A percentile compares a stretch with the other conserved stretches of the same genome.
Conservation (phyloP, 2,888 invertebrate genomes). For the Parelbella ahira region DNA sequence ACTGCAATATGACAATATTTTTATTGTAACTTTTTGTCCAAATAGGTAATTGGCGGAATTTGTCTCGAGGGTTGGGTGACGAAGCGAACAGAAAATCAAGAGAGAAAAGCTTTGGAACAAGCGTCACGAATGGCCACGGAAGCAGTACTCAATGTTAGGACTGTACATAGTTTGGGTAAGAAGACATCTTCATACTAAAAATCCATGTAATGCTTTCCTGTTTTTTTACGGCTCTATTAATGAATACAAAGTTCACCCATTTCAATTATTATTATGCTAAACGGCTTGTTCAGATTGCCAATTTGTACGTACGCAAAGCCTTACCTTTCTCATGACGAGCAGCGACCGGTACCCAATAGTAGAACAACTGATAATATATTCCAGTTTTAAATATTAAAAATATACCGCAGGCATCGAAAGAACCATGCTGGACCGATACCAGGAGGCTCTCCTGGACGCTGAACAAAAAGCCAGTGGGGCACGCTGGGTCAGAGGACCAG, state of each 20-base stretch:
- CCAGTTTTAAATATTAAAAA: no score
- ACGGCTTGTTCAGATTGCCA: no score
- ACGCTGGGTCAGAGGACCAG: conserved; percentile 81
- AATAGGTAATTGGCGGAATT: conserved; percentile 80
- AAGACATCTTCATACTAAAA: no score
- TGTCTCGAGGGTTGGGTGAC: conserved; percentile 80
- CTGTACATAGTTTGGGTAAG: conserved; percentile 81
- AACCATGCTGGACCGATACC: conserved; percentile 74
- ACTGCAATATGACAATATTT: no score
- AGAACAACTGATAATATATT: no score
- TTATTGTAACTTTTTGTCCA: conserved; percentile 29
- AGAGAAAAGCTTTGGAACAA: conserved; percentile 79
- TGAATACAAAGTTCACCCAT: no score
- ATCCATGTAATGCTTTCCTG: no score
- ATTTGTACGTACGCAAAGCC: no score
- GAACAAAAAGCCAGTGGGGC: conserved; percentile 55
- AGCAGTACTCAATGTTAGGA: conserved; percentile 83
- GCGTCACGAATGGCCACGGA: conserved; percentile 83
- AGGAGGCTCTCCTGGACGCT: conserved; percentile 59
- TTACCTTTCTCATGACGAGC: no score
- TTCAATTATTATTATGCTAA: no score
- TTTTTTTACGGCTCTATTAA: no score
- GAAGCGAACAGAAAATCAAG: conserved; percentile 69
- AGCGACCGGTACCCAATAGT: no score
- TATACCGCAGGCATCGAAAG: conserved; percentile 65